Base-by-base conservation (phyloP, 2,888 invertebrate species). In the Mesoligia furuncula region DNA sequence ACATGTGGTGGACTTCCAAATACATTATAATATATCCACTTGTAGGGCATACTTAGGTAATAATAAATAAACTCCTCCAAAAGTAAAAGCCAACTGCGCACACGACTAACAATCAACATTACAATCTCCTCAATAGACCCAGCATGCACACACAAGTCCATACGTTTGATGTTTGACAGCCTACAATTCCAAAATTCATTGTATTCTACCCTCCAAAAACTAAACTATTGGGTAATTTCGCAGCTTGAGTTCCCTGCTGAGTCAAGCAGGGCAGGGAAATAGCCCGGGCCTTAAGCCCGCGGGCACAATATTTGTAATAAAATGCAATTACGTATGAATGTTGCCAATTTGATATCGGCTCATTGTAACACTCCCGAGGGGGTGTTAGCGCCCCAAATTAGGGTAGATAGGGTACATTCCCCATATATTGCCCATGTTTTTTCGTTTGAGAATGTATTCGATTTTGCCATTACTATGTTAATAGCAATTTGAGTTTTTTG, bases 331-430 rank as follows among this genome's bases (percentile, higher is more conserved):
- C 92, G 90, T 83, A 86, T 89, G 90, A 92, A 92, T 93, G 91
- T 92, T 93, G 94, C 93, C 94, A 94, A 94, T 94, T 95, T 94
- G 90, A 93, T 93, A 92, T 91, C 83, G 88, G 90, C 90, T 91
- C 91, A 91, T 93, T 93, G 91, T 91, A 86, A 84, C 74, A 79
- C 88, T 84, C 93, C 92, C 90, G 75, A 75, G 90, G 91, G 90
- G 74, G 77, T 86, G 86, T 87, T 89, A 87, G 86, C 90, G 89
- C 90, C 90, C 92, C 89, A 88, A 89, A 88, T 87, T 83, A 83
- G 83, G 85, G 83, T 81, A 81, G 83, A 83, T 87, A 81, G 75
- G 84, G 83, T 39, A 75, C 69, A 80, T 68, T 81, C 73, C 69
- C 80, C 80, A 70, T 75, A 64, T 84, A 81, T 84, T 86, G 70